Conservation (phyloP, 2,888 invertebrate genomes). For the Stenodera caucasica region DNA sequence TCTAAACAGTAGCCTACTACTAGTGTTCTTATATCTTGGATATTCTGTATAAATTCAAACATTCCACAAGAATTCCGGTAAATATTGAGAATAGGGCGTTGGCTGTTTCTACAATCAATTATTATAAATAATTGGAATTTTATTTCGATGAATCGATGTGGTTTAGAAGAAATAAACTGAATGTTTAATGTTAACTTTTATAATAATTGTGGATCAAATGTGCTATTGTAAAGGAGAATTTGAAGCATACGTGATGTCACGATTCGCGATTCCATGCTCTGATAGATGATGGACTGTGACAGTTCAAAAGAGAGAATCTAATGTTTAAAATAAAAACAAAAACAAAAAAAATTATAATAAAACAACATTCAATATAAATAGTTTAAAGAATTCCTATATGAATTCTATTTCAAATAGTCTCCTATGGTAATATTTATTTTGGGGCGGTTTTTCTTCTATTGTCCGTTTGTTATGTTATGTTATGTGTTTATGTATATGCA, state of each 20-base stretch:
- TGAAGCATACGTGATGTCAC: slow-evolving; percentile 7
- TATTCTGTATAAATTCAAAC: not conserved
- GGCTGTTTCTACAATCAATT: not conserved
- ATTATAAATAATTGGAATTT: too few species aligned
- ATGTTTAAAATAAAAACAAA: not conserved
- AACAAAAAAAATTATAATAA: not conserved
- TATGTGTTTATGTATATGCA: not conserved
- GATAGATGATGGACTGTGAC: slow-evolving; percentile 5
- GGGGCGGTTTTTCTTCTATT: not conserved
- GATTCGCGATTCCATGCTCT: slow-evolving; percentile 6
- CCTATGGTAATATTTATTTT: not conserved
- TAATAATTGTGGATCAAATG: slow-evolving; percentile 1
- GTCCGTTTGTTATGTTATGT: too few species aligned
- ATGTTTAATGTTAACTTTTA: not conserved
- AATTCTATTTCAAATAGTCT: not conserved
- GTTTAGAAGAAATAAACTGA: not conserved
- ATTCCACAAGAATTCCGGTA: not conserved
- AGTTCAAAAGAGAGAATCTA: not conserved
- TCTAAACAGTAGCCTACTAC: not conserved
- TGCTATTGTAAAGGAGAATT: not conserved
- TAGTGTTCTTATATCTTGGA: not conserved
- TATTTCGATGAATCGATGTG: too few species aligned
- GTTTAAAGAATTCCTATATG: not conserved
- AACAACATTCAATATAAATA: not conserved
- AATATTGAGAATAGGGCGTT: slow-evolving; percentile 3